Evolutionary conservation across 2,113 vertebrate genomes (phyloP).

Genomic region (Dermatemys mawii): DNA sequence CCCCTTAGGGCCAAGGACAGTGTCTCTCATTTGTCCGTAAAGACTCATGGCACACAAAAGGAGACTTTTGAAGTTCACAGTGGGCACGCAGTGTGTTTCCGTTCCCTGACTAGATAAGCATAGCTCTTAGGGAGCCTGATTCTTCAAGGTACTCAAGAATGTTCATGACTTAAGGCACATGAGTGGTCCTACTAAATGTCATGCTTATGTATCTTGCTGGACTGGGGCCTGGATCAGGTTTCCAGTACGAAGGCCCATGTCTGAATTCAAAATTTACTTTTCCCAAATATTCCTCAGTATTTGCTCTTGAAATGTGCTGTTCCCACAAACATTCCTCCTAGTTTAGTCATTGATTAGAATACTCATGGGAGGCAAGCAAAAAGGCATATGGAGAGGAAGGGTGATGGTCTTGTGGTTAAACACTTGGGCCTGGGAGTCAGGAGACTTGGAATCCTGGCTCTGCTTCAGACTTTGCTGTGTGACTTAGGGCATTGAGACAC

Average conservation of each 20-base stretch:
- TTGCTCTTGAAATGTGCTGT: background rate
- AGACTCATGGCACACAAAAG: background rate
- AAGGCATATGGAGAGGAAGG: background rate
- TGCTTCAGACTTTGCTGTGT: background rate
- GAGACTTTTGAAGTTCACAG: background rate
- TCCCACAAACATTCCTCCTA: background rate
- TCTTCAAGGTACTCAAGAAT: background rate
- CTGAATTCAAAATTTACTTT: background rate
- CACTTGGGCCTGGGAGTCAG: background rate
- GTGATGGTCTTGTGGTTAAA: background rate
- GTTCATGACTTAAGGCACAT: background rate
- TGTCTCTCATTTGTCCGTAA: background rate
- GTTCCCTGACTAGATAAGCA: background rate
- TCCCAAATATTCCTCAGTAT: background rate
- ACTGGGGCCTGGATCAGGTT: background rate
- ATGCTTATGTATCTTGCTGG: rapidly evolving
- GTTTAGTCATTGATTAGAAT: background rate
- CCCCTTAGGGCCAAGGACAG: background rate
- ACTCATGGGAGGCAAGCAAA: background rate
- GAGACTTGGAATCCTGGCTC: background rate
- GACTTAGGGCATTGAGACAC: background rate
- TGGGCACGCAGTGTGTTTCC: background rate
- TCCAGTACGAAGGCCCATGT: background rate
- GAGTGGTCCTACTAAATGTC: background rate
- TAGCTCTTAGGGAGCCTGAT: background rate